Evolutionary conservation across 2,888 invertebrate species (phyloP).

Genomic region (Leuctra nigra): DNA sequence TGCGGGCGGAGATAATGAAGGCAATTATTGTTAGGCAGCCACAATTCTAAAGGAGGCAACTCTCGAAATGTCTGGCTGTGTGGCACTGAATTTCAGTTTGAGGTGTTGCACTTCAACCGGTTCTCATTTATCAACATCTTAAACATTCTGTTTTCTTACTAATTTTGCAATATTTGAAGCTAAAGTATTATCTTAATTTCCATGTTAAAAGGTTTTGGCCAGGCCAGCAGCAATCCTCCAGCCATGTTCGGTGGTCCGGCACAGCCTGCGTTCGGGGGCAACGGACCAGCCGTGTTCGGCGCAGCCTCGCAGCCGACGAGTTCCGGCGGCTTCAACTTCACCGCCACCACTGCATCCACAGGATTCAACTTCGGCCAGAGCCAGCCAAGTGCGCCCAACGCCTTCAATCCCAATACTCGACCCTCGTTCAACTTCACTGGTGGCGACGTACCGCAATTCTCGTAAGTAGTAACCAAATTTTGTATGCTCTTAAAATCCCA

Average conservation of each 20-base stretch:
- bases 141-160: no score
- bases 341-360: slow-evolving; percentile 1
- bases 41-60: no score
- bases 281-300: slow-evolving; percentile 15
- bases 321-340: slow-evolving; percentile 14
- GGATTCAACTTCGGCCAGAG: slow-evolving; percentile 10
- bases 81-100: no score
- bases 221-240: not conserved
- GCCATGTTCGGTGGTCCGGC: not conserved
- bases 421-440: slow-evolving; percentile 47
- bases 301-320: slow-evolving; percentile 4
- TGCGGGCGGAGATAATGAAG: no score
- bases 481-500: no score
- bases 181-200: no score
- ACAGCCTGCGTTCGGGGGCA: slow-evolving; percentile 9
- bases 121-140: no score
- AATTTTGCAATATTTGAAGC: no score
- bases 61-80: no score
- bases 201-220: not conserved
- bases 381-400: slow-evolving; percentile 20
- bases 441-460: slow-evolving; percentile 41
- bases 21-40: no score
- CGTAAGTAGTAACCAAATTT: no score
- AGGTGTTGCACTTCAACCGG: no score
- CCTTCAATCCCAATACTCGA: slow-evolving; percentile 42